Conservation (phyloP, 2,113 vertebrate genomes). For the Scolopax mira region DNA sequence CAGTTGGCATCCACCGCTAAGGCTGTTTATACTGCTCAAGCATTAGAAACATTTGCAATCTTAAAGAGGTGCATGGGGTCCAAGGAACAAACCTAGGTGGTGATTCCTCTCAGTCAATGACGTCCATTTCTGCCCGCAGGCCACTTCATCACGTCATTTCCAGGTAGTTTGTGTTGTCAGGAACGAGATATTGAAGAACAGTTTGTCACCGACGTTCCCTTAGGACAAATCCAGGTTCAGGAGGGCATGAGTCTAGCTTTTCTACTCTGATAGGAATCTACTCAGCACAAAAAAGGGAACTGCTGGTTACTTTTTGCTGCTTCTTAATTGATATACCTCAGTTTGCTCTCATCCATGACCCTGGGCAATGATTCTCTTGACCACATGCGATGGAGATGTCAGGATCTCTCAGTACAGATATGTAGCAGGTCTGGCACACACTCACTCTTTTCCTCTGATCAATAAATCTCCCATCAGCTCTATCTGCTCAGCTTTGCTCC, state of each 20-base stretch:
- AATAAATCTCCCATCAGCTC: not conserved
- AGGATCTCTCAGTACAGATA: not conserved
- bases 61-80: not conserved
- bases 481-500: not conserved
- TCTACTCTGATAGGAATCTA: not conserved
- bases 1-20: not conserved
- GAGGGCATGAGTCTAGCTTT: not conserved
- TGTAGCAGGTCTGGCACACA: not conserved
- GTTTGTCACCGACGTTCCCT: not conserved
- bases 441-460: not conserved
- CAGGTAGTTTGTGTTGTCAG: not conserved
- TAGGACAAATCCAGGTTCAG: not conserved
- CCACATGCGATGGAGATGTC: not conserved
- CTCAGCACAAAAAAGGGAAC: not conserved
- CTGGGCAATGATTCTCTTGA: not conserved
- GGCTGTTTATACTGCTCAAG: not conserved
- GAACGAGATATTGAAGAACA: not conserved
- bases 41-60: not conserved
- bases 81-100: not conserved
- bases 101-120: not conserved
- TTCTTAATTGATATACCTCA: not conserved
- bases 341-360: not conserved
- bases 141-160: not conserved
- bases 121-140: not conserved
- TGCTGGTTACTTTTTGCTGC: not conserved